Conservation (phyloP, 1,140 invertebrate genomes). For the Eumaeus atala region DNA sequence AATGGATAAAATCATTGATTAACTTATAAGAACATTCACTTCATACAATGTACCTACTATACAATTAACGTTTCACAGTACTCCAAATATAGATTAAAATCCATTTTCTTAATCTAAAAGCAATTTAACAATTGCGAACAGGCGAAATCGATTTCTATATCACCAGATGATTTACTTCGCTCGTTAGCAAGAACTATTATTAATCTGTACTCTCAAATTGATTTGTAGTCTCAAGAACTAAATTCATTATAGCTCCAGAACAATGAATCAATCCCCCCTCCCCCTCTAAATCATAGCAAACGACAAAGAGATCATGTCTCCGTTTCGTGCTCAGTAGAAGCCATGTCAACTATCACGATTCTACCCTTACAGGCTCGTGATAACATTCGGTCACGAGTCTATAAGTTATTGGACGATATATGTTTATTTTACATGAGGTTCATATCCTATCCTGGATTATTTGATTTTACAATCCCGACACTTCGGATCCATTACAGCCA, state of each 20-base stretch:
- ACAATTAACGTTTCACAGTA: too few relatives aligned
- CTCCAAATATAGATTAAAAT: too few relatives aligned
- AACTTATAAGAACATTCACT: too few relatives aligned
- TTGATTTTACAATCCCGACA: too few relatives aligned
- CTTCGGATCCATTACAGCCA: too few relatives aligned
- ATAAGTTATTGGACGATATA: conserved; percentile 19
- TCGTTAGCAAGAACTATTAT: conserved; percentile 12
- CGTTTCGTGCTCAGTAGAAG: conserved; percentile 34
- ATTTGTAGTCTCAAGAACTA: conserved; percentile 19
- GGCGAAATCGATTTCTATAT: conserved; percentile 6
- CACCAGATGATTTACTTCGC: conserved; percentile 9
- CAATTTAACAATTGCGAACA: background rate
- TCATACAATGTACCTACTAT: too few relatives aligned
- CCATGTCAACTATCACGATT: conserved; percentile 49
- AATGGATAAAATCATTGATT: too few relatives aligned
- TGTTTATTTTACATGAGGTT: conserved; percentile 50
- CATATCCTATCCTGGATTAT: conserved; percentile 39
- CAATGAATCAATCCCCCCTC: conserved; percentile 19
- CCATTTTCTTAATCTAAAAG: too few relatives aligned
- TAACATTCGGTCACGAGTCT: conserved; percentile 49
- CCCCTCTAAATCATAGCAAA: conserved; percentile 21
- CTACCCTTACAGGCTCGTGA: conserved; percentile 39
- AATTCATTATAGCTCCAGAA: conserved; percentile 18
- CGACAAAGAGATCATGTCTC: conserved; percentile 23
- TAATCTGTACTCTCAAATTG: conserved; percentile 15